These are phyloP conservation scores for Alaudala cheleensis DNA, from an alignment of 2,113 vertebrate species.

Conservation along the genomic window DNA sequence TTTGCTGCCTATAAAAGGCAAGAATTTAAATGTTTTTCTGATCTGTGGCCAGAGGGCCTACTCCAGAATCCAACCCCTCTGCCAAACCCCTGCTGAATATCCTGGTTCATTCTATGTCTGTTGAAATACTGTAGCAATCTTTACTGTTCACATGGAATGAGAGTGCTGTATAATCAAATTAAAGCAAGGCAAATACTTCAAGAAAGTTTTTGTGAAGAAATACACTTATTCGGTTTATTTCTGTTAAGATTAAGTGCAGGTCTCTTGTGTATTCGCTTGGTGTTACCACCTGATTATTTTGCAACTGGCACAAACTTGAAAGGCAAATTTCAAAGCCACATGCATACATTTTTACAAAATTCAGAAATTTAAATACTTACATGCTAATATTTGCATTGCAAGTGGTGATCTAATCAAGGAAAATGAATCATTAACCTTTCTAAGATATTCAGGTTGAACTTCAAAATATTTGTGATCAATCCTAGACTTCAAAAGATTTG, in stretches of 20 bases:
- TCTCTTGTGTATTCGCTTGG: not conserved
- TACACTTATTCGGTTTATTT: conserved; percentile 7
- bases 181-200: conserved; percentile 7
- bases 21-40: not conserved
- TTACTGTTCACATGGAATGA: not conserved
- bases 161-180: not conserved
- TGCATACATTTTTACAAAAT: not conserved
- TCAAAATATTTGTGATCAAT: not conserved
- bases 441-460: not conserved
- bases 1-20: not conserved
- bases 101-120: not conserved
- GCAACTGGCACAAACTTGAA: not conserved
- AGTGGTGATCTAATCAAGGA: not conserved
- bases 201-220: conserved; percentile 11
- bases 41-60: not conserved
- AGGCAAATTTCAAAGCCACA: conserved; percentile 15
- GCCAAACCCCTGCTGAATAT: not conserved
- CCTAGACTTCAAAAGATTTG: not conserved
- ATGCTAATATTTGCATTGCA: conserved; percentile 21
- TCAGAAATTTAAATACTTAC: not conserved
- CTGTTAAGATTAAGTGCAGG: not conserved
- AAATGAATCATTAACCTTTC: conserved; percentile 2
- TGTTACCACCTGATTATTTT: not conserved
- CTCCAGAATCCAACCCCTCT: not conserved
- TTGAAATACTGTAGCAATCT: not conserved